Base-by-base conservation (phyloP, 2,113 vertebrate species). In the Vulpes lagopus region DNA sequence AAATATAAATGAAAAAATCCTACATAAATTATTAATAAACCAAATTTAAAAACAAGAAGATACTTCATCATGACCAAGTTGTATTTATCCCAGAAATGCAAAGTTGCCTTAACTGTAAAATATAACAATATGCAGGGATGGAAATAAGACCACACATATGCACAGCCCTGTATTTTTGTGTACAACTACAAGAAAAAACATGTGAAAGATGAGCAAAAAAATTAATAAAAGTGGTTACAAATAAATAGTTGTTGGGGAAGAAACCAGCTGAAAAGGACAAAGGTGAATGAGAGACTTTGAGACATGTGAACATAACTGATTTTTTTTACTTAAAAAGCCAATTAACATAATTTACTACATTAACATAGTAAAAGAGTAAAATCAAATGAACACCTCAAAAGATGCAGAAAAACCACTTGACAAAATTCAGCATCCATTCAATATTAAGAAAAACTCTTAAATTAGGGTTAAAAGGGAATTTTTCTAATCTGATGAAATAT, bases 321-420 rank as follows among this genome's bases (percentile, higher is more conserved):
- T 91, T 94, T 94, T 83, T 79, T 53, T 89, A 53, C 82, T 89
- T 74, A 64, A 62, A 84, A 69, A 86, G 62, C 96, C 30, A 79
- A 59, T 53, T 89, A 59, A 89, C 71, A 30, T 60, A 93, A 93
- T 83, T 83, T 30, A 69, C 65, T 80, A 79, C 19, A 71, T 73
- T 25, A 94, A 94, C 30, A 90, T 3, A 60, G 35, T 27, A 81
- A 84, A 90, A 94, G 17, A 76, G 25, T 91, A 81, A 96, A 93
- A 81, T 76, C 49, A 95, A 19, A 86, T 9, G 14, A 73, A 69
- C 51, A 90, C 32, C 15, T 19, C 25, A 86, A 78, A 2, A 79
- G 23, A 73, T n/a, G 38, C 38, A 89, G 25, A 65, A 94, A 96
- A 89, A 23, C 2, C 11, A 89, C 19, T 1, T 80, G 62, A 94